A percentile compares a stretch with the other conserved stretches of the same genome.
These are phyloP conservation scores for Chalcosyrphus nemorum DNA, from an alignment of 2,888 invertebrate species.

Conservation along the genomic window DNA sequence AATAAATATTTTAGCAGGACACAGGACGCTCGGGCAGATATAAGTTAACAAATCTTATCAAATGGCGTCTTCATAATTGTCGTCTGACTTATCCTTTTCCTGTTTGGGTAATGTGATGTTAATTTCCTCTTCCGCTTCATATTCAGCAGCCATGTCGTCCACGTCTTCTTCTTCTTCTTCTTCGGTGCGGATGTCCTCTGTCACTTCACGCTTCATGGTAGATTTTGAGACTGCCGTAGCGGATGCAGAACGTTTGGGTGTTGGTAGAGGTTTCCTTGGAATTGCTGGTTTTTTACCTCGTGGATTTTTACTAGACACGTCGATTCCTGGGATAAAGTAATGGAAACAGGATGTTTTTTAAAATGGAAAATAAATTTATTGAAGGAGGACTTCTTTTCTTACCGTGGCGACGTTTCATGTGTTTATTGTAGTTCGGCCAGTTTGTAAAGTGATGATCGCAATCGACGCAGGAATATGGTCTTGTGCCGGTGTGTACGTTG, in stretches of 20 bases:
- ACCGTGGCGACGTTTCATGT: conserved; percentile 89
- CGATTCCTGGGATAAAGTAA: conserved; percentile 26
- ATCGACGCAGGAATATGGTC: conserved; percentile 88
- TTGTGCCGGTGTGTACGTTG: conserved; percentile 87
- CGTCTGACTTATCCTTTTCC: conserved; percentile 18
- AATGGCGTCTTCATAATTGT: conserved; percentile 41
- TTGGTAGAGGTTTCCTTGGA: background rate
- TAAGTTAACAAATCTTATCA: conserved; percentile 26
- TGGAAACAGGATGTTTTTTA: background rate
- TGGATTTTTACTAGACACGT: conserved; percentile 60
- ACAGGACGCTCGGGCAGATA: background rate
- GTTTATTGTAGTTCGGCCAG: conserved; percentile 92
- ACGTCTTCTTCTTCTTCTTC: background rate
- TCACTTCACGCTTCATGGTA: background rate
- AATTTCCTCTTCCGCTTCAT: conserved; percentile 32
- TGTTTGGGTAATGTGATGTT: conserved; percentile 17
- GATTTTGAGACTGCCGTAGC: background rate
- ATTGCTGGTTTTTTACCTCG: conserved; percentile 52
- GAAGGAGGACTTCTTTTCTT: conserved; percentile 74
- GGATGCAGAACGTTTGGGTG: background rate
- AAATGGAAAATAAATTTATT: background rate
- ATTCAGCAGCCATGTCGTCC: background rate
- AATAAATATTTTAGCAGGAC: conserved; percentile 21
- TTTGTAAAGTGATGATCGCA: conserved; percentile 90
- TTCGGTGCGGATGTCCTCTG: background rate